A percentile compares a stretch with the other conserved stretches of the same genome.
Conservation (phyloP, 2,113 vertebrate genomes). For the Dipodomys ordii region DNA sequence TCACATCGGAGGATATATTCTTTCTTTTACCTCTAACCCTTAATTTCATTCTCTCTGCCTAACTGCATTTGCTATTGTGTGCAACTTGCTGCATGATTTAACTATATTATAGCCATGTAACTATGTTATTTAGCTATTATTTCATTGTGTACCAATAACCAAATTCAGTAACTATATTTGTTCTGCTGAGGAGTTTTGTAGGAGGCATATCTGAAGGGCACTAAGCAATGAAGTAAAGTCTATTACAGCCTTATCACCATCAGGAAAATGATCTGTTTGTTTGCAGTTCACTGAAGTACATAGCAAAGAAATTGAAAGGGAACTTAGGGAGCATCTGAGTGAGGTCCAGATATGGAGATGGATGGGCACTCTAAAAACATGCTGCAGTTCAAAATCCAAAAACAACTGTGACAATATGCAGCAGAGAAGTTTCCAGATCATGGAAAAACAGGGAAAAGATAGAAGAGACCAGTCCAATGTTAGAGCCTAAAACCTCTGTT, state of each 20-base stretch:
- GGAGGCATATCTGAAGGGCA: slow-evolving; percentile 79
- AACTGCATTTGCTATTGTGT: slow-evolving; percentile 81
- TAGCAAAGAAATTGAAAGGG: slow-evolving; percentile 75
- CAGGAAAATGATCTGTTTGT: slow-evolving; percentile 79
- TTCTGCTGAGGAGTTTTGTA: slow-evolving; percentile 78
- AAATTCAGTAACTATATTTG: slow-evolving; percentile 80
- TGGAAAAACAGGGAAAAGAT: slow-evolving; percentile 8
- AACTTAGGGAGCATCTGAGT: slow-evolving; percentile 43
- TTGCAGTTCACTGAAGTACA: slow-evolving; percentile 80
- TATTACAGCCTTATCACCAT: slow-evolving; percentile 73
- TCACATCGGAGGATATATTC: slow-evolving; percentile 75
- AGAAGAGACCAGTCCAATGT: not conserved
- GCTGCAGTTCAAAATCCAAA: slow-evolving; percentile 15
- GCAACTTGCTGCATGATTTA: slow-evolving; percentile 79
- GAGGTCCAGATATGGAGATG: slow-evolving; percentile 66
- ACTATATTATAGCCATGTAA: slow-evolving; percentile 78
- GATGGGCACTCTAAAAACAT: slow-evolving; percentile 55
- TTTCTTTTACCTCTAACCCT: slow-evolving; percentile 69
- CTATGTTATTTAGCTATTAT: slow-evolving; percentile 79
- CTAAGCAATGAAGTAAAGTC: slow-evolving; percentile 77
- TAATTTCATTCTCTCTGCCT: slow-evolving; percentile 81
- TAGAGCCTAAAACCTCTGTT: slow-evolving; percentile 53
- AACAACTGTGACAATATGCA: not conserved
- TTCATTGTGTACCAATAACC: slow-evolving; percentile 82
- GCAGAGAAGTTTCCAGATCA: slow-evolving; percentile 35